phyloP scores from a whole-genome alignment of 2,113 vertebrate species.

The Pitta sordida region DNA sequence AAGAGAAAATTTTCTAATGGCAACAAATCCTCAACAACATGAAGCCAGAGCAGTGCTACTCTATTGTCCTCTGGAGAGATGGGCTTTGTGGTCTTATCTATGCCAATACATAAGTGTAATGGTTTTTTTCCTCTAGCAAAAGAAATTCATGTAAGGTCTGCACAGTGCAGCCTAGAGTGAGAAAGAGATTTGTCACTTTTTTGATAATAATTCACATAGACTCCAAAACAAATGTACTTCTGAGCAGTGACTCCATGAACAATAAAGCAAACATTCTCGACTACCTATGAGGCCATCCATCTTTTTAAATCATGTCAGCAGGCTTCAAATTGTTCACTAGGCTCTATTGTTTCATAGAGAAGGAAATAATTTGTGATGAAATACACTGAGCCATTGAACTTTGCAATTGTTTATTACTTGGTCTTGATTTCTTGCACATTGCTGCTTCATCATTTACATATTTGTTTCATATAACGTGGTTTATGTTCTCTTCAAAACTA shows the following conservation, averaged over 20 bases:
- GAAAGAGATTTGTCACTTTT: conserved; percentile 46
- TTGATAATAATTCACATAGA: conserved; percentile 32
- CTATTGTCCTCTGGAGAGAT: neutral
- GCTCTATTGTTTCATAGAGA: conserved; percentile 12
- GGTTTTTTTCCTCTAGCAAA: neutral
- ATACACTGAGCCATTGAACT: conserved; percentile 15
- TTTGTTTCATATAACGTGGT: neutral
- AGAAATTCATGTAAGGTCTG: neutral
- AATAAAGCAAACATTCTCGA: conserved; percentile 17
- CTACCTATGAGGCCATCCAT: conserved; percentile 35
- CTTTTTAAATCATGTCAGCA: conserved; percentile 49
- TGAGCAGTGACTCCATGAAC: neutral
- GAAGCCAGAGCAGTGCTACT: neutral
- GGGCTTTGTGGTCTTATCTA: neutral
- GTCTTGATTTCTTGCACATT: conserved; percentile 10
- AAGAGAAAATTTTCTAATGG: neutral
- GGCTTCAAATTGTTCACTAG: conserved; percentile 5
- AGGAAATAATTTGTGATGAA: conserved; percentile 24
- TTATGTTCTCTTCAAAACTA: neutral
- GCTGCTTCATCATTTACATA: neutral
- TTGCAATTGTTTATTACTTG: conserved; percentile 22
- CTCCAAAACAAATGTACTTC: conserved; percentile 41
- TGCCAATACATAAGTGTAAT: neutral
- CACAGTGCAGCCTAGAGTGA: neutral
- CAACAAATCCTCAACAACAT: neutral